These are phyloP conservation scores for Heliopora coerulea DNA, from an alignment of 92 coral and sea anemone genomes.

Conservation along the genomic window DNA sequence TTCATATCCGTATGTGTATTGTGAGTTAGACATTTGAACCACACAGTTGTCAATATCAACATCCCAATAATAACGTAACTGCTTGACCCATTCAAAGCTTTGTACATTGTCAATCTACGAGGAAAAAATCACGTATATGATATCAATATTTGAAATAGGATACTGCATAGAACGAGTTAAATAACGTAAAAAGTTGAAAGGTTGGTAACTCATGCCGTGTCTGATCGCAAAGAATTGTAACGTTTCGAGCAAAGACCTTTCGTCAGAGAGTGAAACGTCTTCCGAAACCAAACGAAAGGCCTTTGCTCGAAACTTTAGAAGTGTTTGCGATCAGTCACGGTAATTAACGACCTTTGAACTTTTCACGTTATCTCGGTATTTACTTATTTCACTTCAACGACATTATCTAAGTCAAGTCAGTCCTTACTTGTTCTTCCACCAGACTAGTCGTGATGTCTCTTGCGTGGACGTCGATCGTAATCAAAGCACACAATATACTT, in stretches of 20 bases:
- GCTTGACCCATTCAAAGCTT: slow-evolving; percentile 98
- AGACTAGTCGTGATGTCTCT: slow-evolving; percentile 91
- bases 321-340: too few relatives aligned
- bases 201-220: too few relatives aligned
- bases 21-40: slow-evolving; percentile 98
- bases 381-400: background rate
- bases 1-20: slow-evolving; percentile 97
- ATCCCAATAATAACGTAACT: slow-evolving; percentile 99
- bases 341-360: too few relatives aligned
- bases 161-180: too few relatives aligned
- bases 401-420: background rate
- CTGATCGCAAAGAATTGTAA: too few relatives aligned
- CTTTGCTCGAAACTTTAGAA: too few relatives aligned
- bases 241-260: too few relatives aligned
- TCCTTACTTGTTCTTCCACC: slow-evolving; percentile 76
- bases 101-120: slow-evolving; percentile 83
- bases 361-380: too few relatives aligned
- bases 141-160: background rate
- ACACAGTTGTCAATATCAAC: slow-evolving; percentile 98
- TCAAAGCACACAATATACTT: slow-evolving; percentile 86
- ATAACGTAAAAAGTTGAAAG: too few relatives aligned
- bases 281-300: too few relatives aligned
- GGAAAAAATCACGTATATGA: background rate
- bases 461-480: slow-evolving; percentile 98
- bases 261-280: too few relatives aligned